A percentile compares a stretch with the other conserved stretches of the same genome.
Conservation (phyloP, 2,797 vertebrate genomes). For the Ceryle rudis region DNA sequence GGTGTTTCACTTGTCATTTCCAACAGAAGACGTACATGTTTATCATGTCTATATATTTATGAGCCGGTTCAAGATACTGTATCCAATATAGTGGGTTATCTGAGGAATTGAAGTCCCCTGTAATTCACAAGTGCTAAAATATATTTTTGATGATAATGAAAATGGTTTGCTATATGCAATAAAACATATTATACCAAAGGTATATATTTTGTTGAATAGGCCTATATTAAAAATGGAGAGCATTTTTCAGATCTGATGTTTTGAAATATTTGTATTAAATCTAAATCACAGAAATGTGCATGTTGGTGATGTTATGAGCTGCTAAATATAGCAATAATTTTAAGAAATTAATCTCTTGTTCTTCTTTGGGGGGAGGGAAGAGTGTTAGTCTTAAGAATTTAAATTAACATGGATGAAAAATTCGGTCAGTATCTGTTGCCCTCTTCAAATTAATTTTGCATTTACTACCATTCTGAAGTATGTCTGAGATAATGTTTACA, state of each 20-base stretch:
- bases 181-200: slow-evolving; percentile 59
- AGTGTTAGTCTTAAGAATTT: neutral
- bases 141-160: slow-evolving; percentile 68
- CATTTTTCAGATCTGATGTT: slow-evolving; percentile 67
- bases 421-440: neutral
- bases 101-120: slow-evolving; percentile 38
- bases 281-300: slow-evolving; percentile 39
- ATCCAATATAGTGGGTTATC: slow-evolving; percentile 4
- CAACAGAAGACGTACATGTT: neutral
- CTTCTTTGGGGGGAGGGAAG: neutral
- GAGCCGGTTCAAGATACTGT: neutral
- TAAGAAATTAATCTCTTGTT: slow-evolving; percentile 42
- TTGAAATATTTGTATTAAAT: slow-evolving; percentile 68
- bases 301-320: slow-evolving; percentile 49
- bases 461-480: neutral
- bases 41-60: neutral
- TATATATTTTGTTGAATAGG: slow-evolving; percentile 70
- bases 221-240: slow-evolving; percentile 45
- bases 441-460: neutral
- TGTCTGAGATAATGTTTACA: neutral
- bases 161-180: slow-evolving; percentile 71
- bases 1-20: slow-evolving; percentile 24
- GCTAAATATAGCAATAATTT: slow-evolving; percentile 77
- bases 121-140: slow-evolving; percentile 62
- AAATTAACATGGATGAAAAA: neutral